These are phyloP conservation scores for Drosophila navojoa DNA, from an alignment of 1,140 invertebrate genomes.

Conservation along the genomic window DNA sequence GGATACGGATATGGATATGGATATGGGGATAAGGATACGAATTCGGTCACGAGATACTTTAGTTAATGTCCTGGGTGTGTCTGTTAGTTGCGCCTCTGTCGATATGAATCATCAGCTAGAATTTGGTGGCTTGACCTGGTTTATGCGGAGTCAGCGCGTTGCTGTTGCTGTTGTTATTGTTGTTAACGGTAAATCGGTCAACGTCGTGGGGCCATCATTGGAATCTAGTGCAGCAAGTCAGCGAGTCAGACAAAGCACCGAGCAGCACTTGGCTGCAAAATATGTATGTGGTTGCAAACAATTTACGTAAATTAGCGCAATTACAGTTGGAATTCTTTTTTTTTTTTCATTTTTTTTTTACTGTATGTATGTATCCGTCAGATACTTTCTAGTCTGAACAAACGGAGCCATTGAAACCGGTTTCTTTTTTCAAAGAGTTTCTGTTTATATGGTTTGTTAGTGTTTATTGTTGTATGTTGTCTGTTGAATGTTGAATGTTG, in stretches of 20 bases:
- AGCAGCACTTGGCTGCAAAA: slow-evolving; percentile 26
- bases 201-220: slow-evolving; percentile 41
- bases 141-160: slow-evolving; percentile 8
- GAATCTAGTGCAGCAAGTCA: slow-evolving; percentile 52
- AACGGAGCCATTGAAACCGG: slow-evolving; percentile 29
- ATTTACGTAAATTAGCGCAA: slow-evolving; percentile 69
- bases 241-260: slow-evolving; percentile 19
- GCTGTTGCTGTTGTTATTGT: not conserved
- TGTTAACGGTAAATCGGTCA: slow-evolving; percentile 42
- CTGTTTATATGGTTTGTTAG: not conserved
- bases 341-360: not conserved
- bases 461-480: not conserved
- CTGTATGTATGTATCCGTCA: slow-evolving; percentile 41
- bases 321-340: slow-evolving; percentile 40
- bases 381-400: slow-evolving; percentile 55
- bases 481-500: not conserved
- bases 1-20: not conserved
- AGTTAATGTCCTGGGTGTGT: slow-evolving; percentile 31
- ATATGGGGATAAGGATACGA: not conserved
- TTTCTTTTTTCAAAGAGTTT: slow-evolving; percentile 14
- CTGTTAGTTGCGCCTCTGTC: not conserved
- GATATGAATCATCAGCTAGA: slow-evolving; percentile 18
- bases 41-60: slow-evolving; percentile 1
- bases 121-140: slow-evolving; percentile 8
- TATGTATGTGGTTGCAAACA: slow-evolving; percentile 54